Base-by-base conservation (phyloP, 2,888 invertebrate species). In the Alloplasta piceator region DNA sequence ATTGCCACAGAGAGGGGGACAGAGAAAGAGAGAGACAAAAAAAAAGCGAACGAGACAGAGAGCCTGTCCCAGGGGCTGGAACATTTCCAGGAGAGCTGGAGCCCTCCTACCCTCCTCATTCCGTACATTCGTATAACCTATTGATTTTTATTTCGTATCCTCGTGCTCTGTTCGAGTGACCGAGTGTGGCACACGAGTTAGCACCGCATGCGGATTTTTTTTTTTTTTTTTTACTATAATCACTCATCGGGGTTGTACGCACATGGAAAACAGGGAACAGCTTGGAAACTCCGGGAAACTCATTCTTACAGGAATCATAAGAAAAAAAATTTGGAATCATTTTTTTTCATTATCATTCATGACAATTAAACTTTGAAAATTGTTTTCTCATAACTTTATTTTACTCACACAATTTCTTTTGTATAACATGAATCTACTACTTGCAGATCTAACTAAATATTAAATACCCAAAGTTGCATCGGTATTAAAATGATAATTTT, bases 141-240 rank as follows among this genome's bases (percentile, higher is more conserved):
- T 89, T 89, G 89, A 89, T 90, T 89, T 89, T 89, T 88, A 87
- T 89, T 87, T 85, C 85, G 85, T 86, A 85, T 86, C 84, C 83
- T 78, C 82, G 67, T 58, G 79, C 84, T 14, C 58, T 82, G 82
- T 85, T 83, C 84, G 80, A 85, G 81, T 83, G 82, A 84, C 83
- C 84, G 83, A 83, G 83, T 78, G 73, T 68, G 55, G 58, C 10
- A 66, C 56, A 56, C 38, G 26, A 26, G 26, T 26, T 56, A 38
- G 16, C 16, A 66, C 66, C 74, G 58, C 64, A 64, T 74, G 64
- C 64, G 66, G 46, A 58, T 26, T 66, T 66, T 74, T 74, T 66
- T 58, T 26, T 66, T 66, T 74, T 74, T 66, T 58, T 70, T 12
- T 46, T 46, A n/a, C 10, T 36, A 43, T 41, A 9, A 14, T 26